phyloP scores from a whole-genome alignment of 2,113 vertebrate genomes.

The Neopipo cinnamomea region DNA sequence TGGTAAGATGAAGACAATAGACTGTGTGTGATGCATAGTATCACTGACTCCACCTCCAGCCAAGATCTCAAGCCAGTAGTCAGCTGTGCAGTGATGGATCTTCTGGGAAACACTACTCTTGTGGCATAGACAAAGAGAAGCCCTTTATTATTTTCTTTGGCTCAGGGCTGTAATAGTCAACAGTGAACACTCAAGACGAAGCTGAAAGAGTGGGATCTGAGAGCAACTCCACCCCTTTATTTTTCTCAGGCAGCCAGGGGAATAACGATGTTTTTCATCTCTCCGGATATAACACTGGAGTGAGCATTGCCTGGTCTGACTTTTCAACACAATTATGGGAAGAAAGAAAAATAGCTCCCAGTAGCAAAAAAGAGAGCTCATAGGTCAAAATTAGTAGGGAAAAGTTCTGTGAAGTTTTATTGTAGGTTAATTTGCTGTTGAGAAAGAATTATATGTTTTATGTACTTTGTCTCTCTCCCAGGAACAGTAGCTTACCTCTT shows the following conservation, averaged over 20 bases:
- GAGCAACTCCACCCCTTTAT: background rate
- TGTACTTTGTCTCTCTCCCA: background rate
- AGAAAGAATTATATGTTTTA: background rate
- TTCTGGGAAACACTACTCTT: background rate
- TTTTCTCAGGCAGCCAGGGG: background rate
- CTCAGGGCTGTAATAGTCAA: background rate
- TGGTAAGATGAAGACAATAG: background rate
- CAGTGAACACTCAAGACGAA: fast-evolving
- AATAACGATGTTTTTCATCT: background rate
- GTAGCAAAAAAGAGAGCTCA: background rate
- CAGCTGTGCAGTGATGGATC: fast-evolving
- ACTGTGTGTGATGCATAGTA: background rate
- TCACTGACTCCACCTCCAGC: background rate
- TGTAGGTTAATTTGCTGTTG: background rate
- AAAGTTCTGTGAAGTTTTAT: background rate
- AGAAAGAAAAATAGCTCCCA: background rate
- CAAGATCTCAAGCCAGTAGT: no score
- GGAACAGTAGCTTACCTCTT: background rate
- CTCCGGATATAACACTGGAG: background rate
- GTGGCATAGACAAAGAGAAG: background rate
- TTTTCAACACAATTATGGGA: background rate
- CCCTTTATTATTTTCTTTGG: fast-evolving
- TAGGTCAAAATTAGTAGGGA: background rate
- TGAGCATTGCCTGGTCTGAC: background rate
- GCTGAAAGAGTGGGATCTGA: background rate